Evolutionary conservation across 2,797 vertebrate species (phyloP).

Genomic region (Allochrocebus solatus): DNA sequence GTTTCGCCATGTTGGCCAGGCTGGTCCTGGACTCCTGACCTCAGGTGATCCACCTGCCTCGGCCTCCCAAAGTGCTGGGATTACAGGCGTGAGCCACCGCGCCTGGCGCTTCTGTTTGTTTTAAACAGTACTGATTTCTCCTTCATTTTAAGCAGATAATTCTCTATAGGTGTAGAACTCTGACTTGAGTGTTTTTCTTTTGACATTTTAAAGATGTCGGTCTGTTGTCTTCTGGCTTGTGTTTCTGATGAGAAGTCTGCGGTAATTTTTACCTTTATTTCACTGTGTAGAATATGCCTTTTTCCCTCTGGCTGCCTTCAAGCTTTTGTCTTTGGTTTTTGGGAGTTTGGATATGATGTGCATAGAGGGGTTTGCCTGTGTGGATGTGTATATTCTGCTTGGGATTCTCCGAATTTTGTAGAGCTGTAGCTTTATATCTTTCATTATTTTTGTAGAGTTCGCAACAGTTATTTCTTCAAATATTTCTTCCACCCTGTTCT

Average conservation of each 20-base stretch:
- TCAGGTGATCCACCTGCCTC: too few relatives aligned
- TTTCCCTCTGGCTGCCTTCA: not conserved
- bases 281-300: not conserved
- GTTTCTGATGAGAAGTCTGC: not conserved
- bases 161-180: not conserved
- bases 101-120: too few relatives aligned
- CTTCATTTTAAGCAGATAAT: not conserved
- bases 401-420: not conserved
- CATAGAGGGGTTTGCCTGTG: not conserved
- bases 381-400: not conserved
- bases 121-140: not conserved
- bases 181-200: not conserved
- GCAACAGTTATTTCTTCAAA: not conserved
- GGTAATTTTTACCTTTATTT: not conserved
- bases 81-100: too few relatives aligned
- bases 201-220: not conserved
- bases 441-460: not conserved
- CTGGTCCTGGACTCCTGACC: too few relatives aligned
- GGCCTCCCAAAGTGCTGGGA: too few relatives aligned
- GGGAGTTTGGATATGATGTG: not conserved
- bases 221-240: not conserved
- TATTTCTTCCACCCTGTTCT: not conserved
- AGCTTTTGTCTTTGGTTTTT: constrained; percentile 6
- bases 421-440: not conserved
- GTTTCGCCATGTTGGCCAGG: too few relatives aligned